Evolutionary conservation across 2,888 invertebrate species (phyloP).

Genomic region (Leptopilina drosophilae): DNA sequence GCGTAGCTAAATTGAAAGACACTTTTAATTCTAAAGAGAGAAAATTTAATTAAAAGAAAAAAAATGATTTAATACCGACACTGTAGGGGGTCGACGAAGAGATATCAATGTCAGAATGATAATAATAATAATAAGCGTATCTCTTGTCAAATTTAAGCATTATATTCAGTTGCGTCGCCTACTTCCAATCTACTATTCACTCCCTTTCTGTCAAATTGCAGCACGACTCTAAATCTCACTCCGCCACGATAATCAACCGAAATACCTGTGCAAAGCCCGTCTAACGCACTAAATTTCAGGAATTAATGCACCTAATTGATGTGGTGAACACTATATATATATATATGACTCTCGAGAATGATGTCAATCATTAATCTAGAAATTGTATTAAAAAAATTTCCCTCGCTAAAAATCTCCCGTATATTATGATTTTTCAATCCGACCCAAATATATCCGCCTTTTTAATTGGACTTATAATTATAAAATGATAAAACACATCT

Average conservation of each 20-base stretch:
- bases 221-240: slow-evolving; percentile 42
- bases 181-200: slow-evolving; percentile 40
- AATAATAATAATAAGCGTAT: background rate
- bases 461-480: no score
- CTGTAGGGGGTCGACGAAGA: no score
- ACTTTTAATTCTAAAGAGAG: background rate
- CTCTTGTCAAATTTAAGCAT: slow-evolving; percentile 10
- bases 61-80: background rate
- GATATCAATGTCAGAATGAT: no score
- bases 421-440: no score
- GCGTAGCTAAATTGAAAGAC: background rate
- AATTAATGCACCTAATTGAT: slow-evolving; percentile 69
- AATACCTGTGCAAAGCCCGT: slow-evolving; percentile 50
- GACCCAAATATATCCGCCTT: no score
- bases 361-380: slow-evolving; percentile 9
- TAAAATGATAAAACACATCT: no score
- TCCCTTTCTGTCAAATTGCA: slow-evolving; percentile 44
- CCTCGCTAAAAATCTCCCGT: background rate
- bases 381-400: background rate
- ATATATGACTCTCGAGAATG: slow-evolving; percentile 22
- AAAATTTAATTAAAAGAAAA: background rate
- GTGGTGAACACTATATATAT: slow-evolving; percentile 40
- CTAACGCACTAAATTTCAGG: slow-evolving; percentile 64
- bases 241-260: slow-evolving; percentile 25
- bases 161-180: slow-evolving; percentile 25